A percentile compares a stretch with the other conserved stretches of the same genome.
Evolutionary conservation across 2,888 invertebrate genomes (phyloP).

Genomic region (Harpalus rufipes): DNA sequence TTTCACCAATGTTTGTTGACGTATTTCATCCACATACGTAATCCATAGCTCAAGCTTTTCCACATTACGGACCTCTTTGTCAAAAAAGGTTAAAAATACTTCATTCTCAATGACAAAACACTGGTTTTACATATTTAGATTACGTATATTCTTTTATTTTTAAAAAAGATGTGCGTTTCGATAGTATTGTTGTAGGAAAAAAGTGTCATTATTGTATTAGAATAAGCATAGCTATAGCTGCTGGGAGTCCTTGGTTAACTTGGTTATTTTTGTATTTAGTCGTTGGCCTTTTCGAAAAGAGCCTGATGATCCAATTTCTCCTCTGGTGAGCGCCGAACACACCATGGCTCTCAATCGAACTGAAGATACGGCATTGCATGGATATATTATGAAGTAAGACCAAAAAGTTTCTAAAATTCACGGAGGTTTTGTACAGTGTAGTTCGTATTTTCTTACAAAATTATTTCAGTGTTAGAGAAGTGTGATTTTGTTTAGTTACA

Average conservation of each 20-base stretch:
- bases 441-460: not conserved
- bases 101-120: conserved; percentile 36
- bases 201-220: conserved; percentile 31
- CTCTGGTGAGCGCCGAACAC: conserved; percentile 79
- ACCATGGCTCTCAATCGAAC: conserved; percentile 83
- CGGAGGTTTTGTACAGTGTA: not conserved
- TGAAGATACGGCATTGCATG: conserved; percentile 84
- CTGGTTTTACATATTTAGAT: conserved; percentile 44
- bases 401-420: not conserved
- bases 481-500: not conserved
- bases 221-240: conserved; percentile 29
- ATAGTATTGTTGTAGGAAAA: conserved; percentile 43
- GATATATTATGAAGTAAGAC: conserved; percentile 85
- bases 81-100: conserved; percentile 49
- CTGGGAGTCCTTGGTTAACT: conserved; percentile 48
- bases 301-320: conserved; percentile 78
- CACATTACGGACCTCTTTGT: conserved; percentile 43
- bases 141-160: conserved; percentile 57
- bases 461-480: not conserved
- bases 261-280: conserved; percentile 78
- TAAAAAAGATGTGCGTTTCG: conserved; percentile 25
- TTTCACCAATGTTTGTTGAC: not conserved
- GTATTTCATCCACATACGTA: conserved; percentile 8
- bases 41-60: conserved; percentile 25
- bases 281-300: conserved; percentile 87